Conservation (phyloP, 2,797 vertebrate species). For the Allobates femoralis region DNA sequence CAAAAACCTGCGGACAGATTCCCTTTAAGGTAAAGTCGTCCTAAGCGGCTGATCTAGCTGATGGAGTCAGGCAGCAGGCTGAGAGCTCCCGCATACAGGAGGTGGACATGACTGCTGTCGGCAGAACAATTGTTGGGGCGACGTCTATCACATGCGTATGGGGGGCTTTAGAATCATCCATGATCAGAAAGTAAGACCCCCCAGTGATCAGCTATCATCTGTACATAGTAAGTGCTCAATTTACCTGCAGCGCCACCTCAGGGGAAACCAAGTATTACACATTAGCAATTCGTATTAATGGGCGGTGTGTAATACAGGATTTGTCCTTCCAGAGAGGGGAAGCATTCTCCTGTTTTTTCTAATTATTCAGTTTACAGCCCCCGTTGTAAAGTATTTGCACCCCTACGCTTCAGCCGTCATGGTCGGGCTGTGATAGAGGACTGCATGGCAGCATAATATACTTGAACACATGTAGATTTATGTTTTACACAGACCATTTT, state of each 20-base stretch:
- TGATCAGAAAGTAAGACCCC: background rate
- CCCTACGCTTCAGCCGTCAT: background rate
- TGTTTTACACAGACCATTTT: conserved; percentile 28
- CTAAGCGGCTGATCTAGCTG: no score
- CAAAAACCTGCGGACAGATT: no score
- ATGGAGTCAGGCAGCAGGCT: no score
- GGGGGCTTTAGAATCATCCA: no score
- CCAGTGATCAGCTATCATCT: background rate
- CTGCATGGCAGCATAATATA: background rate
- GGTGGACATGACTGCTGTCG: no score
- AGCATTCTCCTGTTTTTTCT: background rate
- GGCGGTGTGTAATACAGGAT: background rate
- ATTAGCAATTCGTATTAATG: background rate
- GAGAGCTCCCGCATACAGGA: no score
- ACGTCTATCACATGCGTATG: no score
- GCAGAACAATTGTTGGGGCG: no score
- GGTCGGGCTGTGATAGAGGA: no score
- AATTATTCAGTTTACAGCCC: background rate
- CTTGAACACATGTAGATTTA: background rate
- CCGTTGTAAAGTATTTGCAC: background rate
- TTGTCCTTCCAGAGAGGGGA: no score
- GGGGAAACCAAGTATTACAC: background rate
- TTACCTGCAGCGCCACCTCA: background rate
- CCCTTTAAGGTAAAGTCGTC: no score
- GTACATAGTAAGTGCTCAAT: background rate